Evolutionary conservation across 2,797 vertebrate species (phyloP), one percentile per base, ranked within the genome.

Genomic region (Babyrousa celebensis): DNA sequence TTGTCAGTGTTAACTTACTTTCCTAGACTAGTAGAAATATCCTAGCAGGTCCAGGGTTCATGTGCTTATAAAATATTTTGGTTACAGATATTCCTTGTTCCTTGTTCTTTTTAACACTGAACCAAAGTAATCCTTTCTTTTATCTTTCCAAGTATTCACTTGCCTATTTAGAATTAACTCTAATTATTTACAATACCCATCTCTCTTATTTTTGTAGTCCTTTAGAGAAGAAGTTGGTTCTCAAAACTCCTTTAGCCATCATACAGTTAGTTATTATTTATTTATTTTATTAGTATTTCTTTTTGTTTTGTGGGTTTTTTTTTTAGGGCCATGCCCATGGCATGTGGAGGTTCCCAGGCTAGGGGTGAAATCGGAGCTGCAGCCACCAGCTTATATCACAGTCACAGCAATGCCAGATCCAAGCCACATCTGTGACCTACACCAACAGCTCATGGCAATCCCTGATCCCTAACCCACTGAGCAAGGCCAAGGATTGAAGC

Each of bases 161-260:
- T 16, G 9, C 23, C 54, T 16, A 52, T 78, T 88, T 40, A 90
- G 27, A 27, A 8, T 65, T 96, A 75, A 62, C 12, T 85, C 25
- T 67, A 52, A 75, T 82, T 80, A 80, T 68, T 78, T 94, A 82
- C 7, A 95, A 52, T 15, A 48, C 1, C 15, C 0, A 52, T n/a
- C 11, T n/a, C 87, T 86, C 36, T 74, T 91, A 27, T 21, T 63
- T 87, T 82, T 72, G 5, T 62, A 72, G 40, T 72, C 52, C 72
- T 77, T 83, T 48, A 63, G n/a, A 96, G 71, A 94, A 91, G n/a
- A 84, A 62, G 5, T 21, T 85, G 2, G 72, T 87, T 94, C 56
- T 89, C 80, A 96, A 78, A 92, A 86, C 62, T 67, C 3, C 25
- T 87, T 92, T 95, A 52, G 32, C 8, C 48, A 52, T 36, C 54